Evolutionary conservation across 2,797 vertebrate genomes (phyloP), one percentile per base, ranked within the genome.

Genomic region (Diplodus puntazzo): DNA sequence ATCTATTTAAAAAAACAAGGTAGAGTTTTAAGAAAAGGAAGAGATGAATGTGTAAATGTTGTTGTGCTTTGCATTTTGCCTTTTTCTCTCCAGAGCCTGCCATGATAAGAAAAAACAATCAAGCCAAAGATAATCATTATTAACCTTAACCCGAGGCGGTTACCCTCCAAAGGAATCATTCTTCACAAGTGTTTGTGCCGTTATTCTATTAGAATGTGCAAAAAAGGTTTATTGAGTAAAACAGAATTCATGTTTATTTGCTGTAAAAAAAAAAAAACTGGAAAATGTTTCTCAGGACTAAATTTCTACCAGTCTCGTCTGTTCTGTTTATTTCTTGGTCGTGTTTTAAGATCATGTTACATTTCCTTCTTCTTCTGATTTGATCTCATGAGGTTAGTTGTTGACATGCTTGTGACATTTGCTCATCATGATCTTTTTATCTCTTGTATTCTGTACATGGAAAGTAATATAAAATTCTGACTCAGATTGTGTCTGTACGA

Each of bases 401-500:
- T 80, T 75, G 50, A 48, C 75, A 5, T 25, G 50, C 81, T 73
- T 87, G 46, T 79, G 25, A 80, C 48, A 1, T 58, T 34, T 64
- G 49, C 11, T 69, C 34, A 4, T 54, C 55, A 49, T 75, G 18
- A 71, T 82, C 45, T 82, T 72, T 85, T 81, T 84, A 74, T 69
- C 66, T 65, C 58, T 48, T 87, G 61, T 88, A 88, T 83, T 82
- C 39, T 88, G 81, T 89, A 84, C 70, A 80, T 90, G 82, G 57
- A 86, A 92, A 90, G 86, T 92, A 87, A 88, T 89, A 92, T 89
- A 92, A 87, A 89, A 80, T 57, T 73, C 53, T 75, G 61, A 67
- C 75, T 85, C 55, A 27, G 57, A 75, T 10, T 59, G 43, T 55
- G 43, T 58, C 55, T 75, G 6, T 53, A 0, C 69, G 66, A 39